Conservation (phyloP, 2,888 invertebrate genomes). For the Drosophila hamatofila region DNA sequence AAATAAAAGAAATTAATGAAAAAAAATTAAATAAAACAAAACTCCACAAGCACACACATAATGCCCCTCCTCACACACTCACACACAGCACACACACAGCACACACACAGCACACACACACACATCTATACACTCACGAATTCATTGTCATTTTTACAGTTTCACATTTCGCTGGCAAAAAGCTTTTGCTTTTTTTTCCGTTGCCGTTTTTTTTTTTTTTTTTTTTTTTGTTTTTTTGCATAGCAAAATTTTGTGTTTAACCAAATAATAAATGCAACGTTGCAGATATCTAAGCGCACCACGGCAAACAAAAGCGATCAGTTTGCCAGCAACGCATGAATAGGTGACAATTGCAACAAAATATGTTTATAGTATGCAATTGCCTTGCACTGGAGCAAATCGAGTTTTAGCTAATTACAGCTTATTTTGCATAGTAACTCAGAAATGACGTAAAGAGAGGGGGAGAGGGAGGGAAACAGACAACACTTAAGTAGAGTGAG, state of each 20-base stretch:
- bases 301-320: neutral
- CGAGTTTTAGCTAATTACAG: slow-evolving; percentile 21
- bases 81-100: too few relatives aligned
- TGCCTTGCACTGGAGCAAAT: neutral
- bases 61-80: too few relatives aligned
- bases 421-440: slow-evolving; percentile 24
- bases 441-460: slow-evolving; percentile 1
- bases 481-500: neutral
- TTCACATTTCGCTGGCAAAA: slow-evolving; percentile 14
- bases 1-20: too few relatives aligned
- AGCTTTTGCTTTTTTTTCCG: neutral
- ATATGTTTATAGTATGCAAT: neutral
- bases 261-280: slow-evolving; percentile 11
- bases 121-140: neutral
- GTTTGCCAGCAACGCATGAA: neutral
- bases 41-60: too few relatives aligned
- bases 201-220: neutral
- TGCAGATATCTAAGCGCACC: neutral
- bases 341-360: slow-evolving; percentile 7
- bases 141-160: neutral
- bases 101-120: neutral
- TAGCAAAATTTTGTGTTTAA: neutral
- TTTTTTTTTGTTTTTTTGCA: neutral
- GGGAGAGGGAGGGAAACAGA: neutral
- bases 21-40: too few relatives aligned